Base-by-base conservation (phyloP, 2,113 vertebrate species). In the Trinectes maculatus region DNA sequence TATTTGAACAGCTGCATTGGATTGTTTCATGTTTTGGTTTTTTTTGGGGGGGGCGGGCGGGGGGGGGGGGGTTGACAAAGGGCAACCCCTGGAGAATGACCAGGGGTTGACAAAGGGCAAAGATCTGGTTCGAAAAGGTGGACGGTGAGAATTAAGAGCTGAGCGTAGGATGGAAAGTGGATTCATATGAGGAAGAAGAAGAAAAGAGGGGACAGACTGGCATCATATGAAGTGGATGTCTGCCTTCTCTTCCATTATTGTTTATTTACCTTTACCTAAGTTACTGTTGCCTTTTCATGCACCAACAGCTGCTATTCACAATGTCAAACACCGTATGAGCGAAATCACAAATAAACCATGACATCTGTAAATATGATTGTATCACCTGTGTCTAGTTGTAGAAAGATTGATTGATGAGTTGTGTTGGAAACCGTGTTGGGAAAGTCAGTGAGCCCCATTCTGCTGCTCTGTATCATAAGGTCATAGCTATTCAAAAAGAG, bases 1-100 rank as follows among this genome's bases (percentile, higher is more conserved):
- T 92, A 91, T 91, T 91, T 91, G 76, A 92, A 90, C 91, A 93
- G 91, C 91, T 92, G 92, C 84, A 76, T 47, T 58, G 52, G 61
- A 77, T 79, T 53, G 59, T 63, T 63, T 72, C 2, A 77, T 76
- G 77, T 82, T n/a, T 83, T 89, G 60, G 58, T 70, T 67, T 77
- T 65, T 55, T 71, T 57, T n/a, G 3, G 19, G 51, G 19, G 0
- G 44, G 53, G 8, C 10, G 33, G 33, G 33, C n/a, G n/a, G n/a
- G n/a, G n/a, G n/a, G n/a, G n/a, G n/a, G n/a, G n/a, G n/a, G n/a
- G n/a, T n/a, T n/a, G n/a, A n/a, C n/a, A n/a, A n/a, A n/a, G n/a
- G n/a, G n/a, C n/a, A n/a, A n/a, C n/a, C n/a, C n/a, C n/a, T n/a
- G n/a, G n/a, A n/a, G n/a, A n/a, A n/a, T n/a, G n/a, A n/a, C n/a